Percentiles rank a stretch among this genome's conserved stretches.
These are phyloP conservation scores for Erythrocercus mccallii DNA, from an alignment of 2,113 vertebrate species.

Conservation along the genomic window DNA sequence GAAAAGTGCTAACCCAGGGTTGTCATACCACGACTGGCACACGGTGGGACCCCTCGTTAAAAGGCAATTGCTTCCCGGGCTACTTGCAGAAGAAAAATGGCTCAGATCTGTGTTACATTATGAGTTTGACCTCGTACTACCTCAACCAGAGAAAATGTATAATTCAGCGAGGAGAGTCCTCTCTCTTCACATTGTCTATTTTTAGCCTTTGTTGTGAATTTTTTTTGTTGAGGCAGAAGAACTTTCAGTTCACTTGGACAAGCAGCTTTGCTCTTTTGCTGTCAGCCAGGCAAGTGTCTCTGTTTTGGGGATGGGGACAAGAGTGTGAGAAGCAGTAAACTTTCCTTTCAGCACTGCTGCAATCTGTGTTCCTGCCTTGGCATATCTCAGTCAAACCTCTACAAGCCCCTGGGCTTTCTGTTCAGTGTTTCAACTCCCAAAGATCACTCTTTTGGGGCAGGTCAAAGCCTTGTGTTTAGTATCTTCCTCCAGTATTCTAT, in stretches of 20 bases:
- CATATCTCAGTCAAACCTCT: background rate
- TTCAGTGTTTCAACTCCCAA: background rate
- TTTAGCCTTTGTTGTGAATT: background rate
- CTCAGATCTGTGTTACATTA: accelerated
- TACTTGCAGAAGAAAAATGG: background rate
- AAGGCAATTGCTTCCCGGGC: background rate
- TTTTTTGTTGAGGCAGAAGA: background rate
- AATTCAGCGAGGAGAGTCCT: background rate
- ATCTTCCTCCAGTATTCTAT: background rate
- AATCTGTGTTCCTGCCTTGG: background rate
- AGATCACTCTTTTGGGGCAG: background rate
- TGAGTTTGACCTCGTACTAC: background rate
- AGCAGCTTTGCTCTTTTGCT: background rate
- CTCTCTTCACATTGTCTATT: background rate
- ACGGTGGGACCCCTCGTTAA: accelerated
- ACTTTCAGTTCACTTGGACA: background rate
- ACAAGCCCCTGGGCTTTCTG: background rate
- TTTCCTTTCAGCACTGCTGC: background rate
- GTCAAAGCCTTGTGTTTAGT: background rate
- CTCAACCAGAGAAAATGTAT: background rate
- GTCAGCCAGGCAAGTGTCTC: background rate
- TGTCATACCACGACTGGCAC: accelerated
- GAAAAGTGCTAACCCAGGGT: background rate
- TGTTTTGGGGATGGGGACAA: background rate
- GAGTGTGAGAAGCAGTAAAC: background rate